Evolutionary conservation across 2,888 invertebrate genomes (phyloP).

Genomic region (Hipparchia semele): DNA sequence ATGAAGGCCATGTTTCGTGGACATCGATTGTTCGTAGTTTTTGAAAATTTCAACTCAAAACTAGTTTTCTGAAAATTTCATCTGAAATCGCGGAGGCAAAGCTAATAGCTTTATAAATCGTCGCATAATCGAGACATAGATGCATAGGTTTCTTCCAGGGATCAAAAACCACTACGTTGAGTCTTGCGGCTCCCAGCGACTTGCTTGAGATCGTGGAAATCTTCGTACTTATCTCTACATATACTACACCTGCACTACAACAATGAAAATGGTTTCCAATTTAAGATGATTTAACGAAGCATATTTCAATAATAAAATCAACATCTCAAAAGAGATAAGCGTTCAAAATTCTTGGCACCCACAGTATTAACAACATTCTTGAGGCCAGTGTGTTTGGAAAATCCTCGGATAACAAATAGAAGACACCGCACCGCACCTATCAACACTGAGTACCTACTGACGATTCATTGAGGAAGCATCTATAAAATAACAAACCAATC

Average conservation of each 20-base stretch:
- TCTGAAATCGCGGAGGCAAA: no score
- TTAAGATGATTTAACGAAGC: not conserved
- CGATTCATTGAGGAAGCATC: not conserved
- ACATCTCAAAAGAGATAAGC: conserved; percentile 12
- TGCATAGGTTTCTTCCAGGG: no score
- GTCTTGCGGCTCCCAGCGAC: no score
- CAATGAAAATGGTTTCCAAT: not conserved
- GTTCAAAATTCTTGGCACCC: conserved; percentile 26
- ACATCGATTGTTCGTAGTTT: no score
- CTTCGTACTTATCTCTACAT: no score
- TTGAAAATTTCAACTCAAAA: no score
- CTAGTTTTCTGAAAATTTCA: no score
- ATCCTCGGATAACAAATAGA: conserved; percentile 5
- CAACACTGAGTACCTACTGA: not conserved
- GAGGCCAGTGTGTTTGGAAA: conserved; percentile 2
- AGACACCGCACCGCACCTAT: not conserved
- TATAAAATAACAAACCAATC: not conserved
- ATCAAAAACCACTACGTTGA: no score
- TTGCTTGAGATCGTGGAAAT: no score
- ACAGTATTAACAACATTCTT: conserved; percentile 26
- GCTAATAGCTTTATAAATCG: not conserved
- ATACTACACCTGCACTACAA: no score
- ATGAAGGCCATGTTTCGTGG: no score
- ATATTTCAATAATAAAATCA: not conserved
- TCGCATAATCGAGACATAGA: no score